Base-by-base conservation (phyloP, 2,888 invertebrate species). In the Phortica magna region DNA sequence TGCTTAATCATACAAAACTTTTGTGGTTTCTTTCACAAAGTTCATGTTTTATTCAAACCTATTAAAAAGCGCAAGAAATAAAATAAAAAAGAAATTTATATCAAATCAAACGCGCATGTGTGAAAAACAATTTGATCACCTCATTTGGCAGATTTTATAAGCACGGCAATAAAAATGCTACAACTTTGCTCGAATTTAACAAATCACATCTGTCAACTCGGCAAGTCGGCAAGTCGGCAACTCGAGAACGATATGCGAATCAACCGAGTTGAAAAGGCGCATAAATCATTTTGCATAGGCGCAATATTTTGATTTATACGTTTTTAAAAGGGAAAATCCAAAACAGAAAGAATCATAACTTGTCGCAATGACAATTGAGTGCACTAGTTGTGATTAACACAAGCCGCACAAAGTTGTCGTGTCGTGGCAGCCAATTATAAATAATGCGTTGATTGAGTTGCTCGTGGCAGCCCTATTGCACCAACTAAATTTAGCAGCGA, bases 311-410 rank as follows among this genome's bases (percentile, higher is more conserved):
- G 81, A 81, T 81, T 81, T 81, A 81, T 81, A 76, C 76, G 22
- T 53, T 78, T 81, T 81, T 81, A 81, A 81, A 76, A 81, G 79
- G 48, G 78, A 76, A 75, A 76, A 71, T 61, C 17, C 61, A 17
- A 61, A 17, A 17, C 61, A 61, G 61, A 22, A 61, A 19, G 48
- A 48, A 48, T 48, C 48, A 48, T 48, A 48, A 48, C 48, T 48
- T 48, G 48, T 48, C 14, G 14, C 14, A 48, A 48, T 48, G 48
- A 48, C 48, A 48, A 48, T 48, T 48, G 3, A 48, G 10, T 48
- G 14, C 4, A 14, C 48, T 48, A 48, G 48, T 48, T 48, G 9
- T 14, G 48, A 48, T 12, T 9, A 48, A 6, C 48, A 48, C 48
- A 48, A 9, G 48, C 9, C 48, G 48, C 48, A 9, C 48, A 14